Base-by-base conservation (phyloP, 1,140 invertebrate genomes). In the Drosophila subpulchrella region DNA sequence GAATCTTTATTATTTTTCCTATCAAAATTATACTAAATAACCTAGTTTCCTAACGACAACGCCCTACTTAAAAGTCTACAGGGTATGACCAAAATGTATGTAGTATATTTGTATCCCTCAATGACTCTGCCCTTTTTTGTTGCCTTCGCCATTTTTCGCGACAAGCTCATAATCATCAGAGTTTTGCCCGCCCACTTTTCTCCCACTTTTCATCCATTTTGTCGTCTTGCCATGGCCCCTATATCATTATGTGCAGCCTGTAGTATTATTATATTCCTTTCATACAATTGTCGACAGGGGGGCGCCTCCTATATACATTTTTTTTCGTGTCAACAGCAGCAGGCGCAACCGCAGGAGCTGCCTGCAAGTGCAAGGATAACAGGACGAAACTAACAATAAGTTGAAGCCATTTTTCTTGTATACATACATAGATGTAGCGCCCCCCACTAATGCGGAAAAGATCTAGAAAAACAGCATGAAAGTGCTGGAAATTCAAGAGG, bases 291-390 rank as follows among this genome's bases (percentile, higher is more conserved):
- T 86, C 78, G 79, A 32, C 47, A 60, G 55, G 51, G 75, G 63
- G 65, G 38, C 39, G 51, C 44, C 39, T 77, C 66, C 61, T 78
- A 36, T 58, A 41, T 44, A 71, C 34, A 66, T 53, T 75, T 67
- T 76, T 59, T 59, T 86, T 62, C 80, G 66, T 86, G 82, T 86
- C 83, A 78, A 73, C 81, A 79, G 30, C 71, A 80, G 63, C 51
- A 56, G 55, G 67, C 67, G 56, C 54, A 55, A 73, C 61, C 39
- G 77, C 77, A 75, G 58, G 62, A 60, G 57, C 39, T 42, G 60
- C 61, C 55, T 68, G 78, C 75, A 78, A 81, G 81, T 85, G 82
- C 82, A 85, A 85, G 82, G 82, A 85, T 85, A 78, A 58, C 63
- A 66, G 66, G 61, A 20, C 34, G 20, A 38, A 57, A 48, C 68